phyloP scores from a whole-genome alignment of 2,113 vertebrate genomes.

The Petroica traversi region DNA sequence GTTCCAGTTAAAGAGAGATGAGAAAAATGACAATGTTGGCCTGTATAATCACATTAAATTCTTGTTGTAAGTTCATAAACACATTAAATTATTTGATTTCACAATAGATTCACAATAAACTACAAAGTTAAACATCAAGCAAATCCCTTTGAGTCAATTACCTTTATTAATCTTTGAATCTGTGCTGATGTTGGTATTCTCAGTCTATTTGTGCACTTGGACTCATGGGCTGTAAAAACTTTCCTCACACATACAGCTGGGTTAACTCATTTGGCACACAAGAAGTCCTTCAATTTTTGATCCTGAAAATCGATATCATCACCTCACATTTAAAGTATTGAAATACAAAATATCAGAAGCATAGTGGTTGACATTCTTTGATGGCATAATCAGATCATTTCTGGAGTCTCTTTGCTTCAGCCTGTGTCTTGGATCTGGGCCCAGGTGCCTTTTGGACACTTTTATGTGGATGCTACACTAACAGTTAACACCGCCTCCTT shows the following conservation, averaged over 20 bases:
- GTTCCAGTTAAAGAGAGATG: background rate
- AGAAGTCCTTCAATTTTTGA: background rate
- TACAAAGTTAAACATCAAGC: background rate
- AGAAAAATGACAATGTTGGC: background rate
- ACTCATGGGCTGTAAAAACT: background rate
- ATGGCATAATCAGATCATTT: background rate
- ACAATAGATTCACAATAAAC: background rate
- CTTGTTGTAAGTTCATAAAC: background rate
- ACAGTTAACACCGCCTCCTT: background rate
- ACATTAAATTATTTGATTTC: slow-evolving; percentile 13
- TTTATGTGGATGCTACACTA: background rate
- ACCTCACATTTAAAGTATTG: background rate
- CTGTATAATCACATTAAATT: background rate
- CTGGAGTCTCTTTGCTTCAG: background rate
- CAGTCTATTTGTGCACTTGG: background rate
- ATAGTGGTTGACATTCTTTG: background rate
- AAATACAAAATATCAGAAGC: background rate
- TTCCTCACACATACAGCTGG: background rate
- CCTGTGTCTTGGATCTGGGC: background rate
- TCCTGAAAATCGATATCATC: background rate
- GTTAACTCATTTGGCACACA: background rate
- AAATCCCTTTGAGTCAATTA: background rate
- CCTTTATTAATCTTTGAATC: background rate
- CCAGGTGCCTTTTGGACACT: background rate
- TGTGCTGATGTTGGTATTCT: background rate